Evolutionary conservation across 2,888 invertebrate genomes (phyloP), one percentile per base, ranked within the genome.

Genomic region (Gasteruption jaculator): DNA sequence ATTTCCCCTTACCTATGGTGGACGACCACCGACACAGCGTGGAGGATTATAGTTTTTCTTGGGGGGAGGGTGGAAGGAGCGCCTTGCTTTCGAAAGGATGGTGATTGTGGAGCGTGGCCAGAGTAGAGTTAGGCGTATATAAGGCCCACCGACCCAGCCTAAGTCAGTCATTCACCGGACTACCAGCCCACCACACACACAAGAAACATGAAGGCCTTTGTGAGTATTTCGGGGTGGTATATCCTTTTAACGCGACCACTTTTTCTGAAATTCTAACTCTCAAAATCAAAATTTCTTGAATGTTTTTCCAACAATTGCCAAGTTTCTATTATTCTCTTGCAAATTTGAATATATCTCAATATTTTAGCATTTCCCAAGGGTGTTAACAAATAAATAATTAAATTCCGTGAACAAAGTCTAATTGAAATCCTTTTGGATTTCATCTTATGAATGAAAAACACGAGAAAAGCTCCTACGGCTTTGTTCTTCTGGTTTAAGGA

Each of bases 141-240:
- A 71, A 71, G 63, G 66, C 67, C 63, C 61, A 56, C 57, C 61
- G 60, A 56, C 68, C 68, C 61, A 58, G 64, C 63, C 70, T 62
- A 69, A 70, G 68, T 68, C 69, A 71, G 70, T 71, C 70, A 71
- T 65, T 71, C 69, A 70, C 68, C 62, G 69, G 68, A 67, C 68
- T 67, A 68, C 63, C 66, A 70, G 65, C 64, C 68, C 68, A 68
- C 64, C 67, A 69, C 54, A 70, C 65, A 69, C 55, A 59, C 52
- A 68, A 58, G 63, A 68, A 71, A 63, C 68, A 71, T 71, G 70
- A 71, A 71, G 70, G 65, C 69, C 69, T 71, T 71, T 63, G 70
- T 70, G 68, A 71, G 70, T 70, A 69, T 69, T 58, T 42, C 41
- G 48, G 49, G 52, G 48, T 42, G 41, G 40, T 48, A 31, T 19